Conservation (phyloP, 1,140 invertebrate species). For the Saccostrea glomerata region DNA sequence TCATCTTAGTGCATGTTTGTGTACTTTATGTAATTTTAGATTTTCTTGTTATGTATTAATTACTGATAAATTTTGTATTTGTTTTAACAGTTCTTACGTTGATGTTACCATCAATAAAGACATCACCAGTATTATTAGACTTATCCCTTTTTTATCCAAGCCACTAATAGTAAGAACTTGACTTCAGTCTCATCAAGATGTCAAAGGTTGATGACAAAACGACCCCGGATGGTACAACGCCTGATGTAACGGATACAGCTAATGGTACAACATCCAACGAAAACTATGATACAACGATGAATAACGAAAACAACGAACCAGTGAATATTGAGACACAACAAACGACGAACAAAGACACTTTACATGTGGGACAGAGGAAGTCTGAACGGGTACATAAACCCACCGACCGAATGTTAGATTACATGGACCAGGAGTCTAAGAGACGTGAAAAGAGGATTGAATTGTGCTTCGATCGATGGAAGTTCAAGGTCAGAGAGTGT, state of each 20-base stretch:
- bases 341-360: too few species aligned
- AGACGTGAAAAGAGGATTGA: not conserved
- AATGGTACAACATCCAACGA: too few species aligned
- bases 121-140: too few species aligned
- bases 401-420: not conserved
- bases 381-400: not conserved
- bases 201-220: not conserved
- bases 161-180: not conserved
- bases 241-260: not conserved
- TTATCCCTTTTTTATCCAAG: not conserved
- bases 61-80: too few species aligned
- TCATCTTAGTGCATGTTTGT: too few species aligned
- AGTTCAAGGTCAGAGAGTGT: not conserved
- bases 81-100: too few species aligned
- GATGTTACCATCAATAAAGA: too few species aligned
- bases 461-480: not conserved
- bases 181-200: not conserved
- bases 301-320: too few species aligned
- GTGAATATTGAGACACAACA: too few species aligned
- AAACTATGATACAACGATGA: too few species aligned
- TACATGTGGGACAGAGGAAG: not conserved
- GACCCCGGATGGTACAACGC: not conserved
- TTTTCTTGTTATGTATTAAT: too few species aligned
- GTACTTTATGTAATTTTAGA: too few species aligned
- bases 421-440: not conserved